A percentile compares a stretch with the other conserved stretches of the same genome.
Conservation (phyloP, 2,113 vertebrate species). For the Chrysemys picta region DNA sequence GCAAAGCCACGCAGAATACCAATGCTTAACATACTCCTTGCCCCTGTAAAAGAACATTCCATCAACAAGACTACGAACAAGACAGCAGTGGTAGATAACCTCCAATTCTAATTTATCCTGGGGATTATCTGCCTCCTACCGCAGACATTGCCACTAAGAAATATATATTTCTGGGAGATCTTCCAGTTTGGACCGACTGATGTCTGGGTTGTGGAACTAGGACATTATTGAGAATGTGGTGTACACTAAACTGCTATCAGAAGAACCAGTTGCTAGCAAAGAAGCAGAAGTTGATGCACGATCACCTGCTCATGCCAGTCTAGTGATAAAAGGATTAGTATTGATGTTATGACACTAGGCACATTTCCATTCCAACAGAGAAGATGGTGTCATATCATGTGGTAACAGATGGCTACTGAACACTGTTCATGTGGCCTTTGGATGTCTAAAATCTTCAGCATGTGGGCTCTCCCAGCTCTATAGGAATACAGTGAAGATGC, state of each 20-base stretch:
- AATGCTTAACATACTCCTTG: background rate
- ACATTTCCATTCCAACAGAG: background rate
- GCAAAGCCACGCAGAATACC: rapidly evolving
- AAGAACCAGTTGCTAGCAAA: background rate
- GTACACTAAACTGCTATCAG: rapidly evolving
- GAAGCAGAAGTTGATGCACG: background rate
- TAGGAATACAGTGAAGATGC: background rate
- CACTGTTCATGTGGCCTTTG: background rate
- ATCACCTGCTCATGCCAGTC: rapidly evolving
- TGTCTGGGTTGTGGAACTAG: rapidly evolving
- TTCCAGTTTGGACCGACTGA: background rate
- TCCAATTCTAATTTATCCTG: conserved; percentile 18
- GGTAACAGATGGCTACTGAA: background rate
- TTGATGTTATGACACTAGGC: rapidly evolving
- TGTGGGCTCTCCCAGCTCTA: background rate
- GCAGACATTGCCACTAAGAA: rapidly evolving
- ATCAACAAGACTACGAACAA: conserved; percentile 8
- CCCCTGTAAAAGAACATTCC: background rate
- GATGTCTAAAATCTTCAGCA: background rate
- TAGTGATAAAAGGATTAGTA: rapidly evolving
- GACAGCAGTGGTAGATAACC: conserved; percentile 6
- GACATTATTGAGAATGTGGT: rapidly evolving
- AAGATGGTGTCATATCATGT: rapidly evolving
- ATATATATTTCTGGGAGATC: background rate
- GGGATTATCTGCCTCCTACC: background rate